phyloP scores from a whole-genome alignment of 2,113 vertebrate species.

The Xenopus tropicalis region DNA sequence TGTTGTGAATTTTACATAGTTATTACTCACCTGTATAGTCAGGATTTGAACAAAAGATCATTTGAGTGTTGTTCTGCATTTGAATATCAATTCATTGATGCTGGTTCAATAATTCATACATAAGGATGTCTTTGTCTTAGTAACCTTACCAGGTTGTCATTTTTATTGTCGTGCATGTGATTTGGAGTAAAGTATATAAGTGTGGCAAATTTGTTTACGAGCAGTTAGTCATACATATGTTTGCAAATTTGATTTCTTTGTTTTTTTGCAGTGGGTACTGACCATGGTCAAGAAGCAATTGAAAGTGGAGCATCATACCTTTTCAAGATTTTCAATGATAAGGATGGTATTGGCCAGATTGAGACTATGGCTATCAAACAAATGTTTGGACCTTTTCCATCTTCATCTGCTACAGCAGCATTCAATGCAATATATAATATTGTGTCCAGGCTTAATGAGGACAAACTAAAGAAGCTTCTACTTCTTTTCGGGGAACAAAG shows the following conservation, averaged over 20 bases:
- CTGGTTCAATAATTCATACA: conserved; percentile 42
- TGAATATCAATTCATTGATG: conserved; percentile 35
- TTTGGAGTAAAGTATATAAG: conserved; percentile 37
- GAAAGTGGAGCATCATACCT: conserved; percentile 89
- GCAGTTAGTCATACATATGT: conserved; percentile 35
- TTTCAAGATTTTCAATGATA: conserved; percentile 84
- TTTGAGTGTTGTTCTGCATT: conserved; percentile 30
- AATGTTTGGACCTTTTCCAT: conserved; percentile 93
- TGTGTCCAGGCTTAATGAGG: conserved; percentile 69
- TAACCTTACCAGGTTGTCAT: conserved; percentile 40
- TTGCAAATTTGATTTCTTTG: conserved; percentile 46
- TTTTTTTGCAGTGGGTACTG: conserved; percentile 78
- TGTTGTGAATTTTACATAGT: conserved; percentile 30
- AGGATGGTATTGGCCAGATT: conserved; percentile 79
- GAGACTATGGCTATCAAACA: conserved; percentile 87
- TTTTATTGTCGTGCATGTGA: conserved; percentile 42
- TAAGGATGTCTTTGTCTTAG: conserved; percentile 36
- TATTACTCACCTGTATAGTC: conserved; percentile 42
- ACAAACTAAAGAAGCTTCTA: conserved; percentile 71
- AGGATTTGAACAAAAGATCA: conserved; percentile 16
- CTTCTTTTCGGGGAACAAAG: conserved; percentile 62
- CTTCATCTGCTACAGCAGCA: conserved; percentile 77
- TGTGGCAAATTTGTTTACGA: conserved; percentile 34
- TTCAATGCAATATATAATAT: conserved; percentile 72
- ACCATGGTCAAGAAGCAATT: conserved; percentile 81